Evolutionary conservation across 2,113 vertebrate species (phyloP).

Genomic region (Lophius piscatorius): DNA sequence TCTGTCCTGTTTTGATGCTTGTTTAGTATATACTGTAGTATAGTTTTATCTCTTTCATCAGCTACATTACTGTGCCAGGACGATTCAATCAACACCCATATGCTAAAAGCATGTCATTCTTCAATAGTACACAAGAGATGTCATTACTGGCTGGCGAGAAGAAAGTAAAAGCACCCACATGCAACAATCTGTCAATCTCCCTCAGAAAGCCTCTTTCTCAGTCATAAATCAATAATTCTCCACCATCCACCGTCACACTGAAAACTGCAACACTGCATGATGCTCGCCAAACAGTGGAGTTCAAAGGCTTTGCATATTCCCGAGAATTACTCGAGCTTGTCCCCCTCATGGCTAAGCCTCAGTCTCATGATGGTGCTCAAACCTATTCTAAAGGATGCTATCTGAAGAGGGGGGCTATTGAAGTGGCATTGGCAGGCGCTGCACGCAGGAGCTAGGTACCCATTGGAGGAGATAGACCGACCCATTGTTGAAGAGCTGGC

Average conservation of each 20-base stretch:
- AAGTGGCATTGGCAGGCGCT: conserved; percentile 69
- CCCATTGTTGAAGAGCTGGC: conserved; percentile 64
- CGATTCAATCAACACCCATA: conserved; percentile 18
- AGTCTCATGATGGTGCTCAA: conserved; percentile 61
- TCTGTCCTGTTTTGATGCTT: background rate
- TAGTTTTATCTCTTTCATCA: conserved; percentile 5
- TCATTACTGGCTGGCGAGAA: conserved; percentile 34
- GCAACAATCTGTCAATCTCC: conserved; percentile 51
- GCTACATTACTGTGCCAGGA: conserved; percentile 2
- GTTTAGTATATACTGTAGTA: background rate
- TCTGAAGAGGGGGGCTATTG: conserved; percentile 63
- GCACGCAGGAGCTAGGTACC: conserved; percentile 48
- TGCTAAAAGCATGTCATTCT: conserved; percentile 15
- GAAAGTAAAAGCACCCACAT: conserved; percentile 23
- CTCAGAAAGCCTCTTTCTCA: conserved; percentile 28
- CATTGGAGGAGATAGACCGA: conserved; percentile 45
- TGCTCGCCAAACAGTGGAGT: conserved; percentile 45
- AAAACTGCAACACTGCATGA: conserved; percentile 43
- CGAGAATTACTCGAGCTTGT: conserved; percentile 56
- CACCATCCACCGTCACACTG: conserved; percentile 35
- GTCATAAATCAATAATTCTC: conserved; percentile 64
- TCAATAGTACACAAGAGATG: conserved; percentile 40
- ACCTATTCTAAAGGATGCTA: conserved; percentile 60
- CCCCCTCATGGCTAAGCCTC: conserved; percentile 63
- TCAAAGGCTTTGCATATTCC: conserved; percentile 66